A percentile compares a stretch with the other conserved stretches of the same genome.
Conservation (phyloP, 2,797 vertebrate species). For the Acrossocheilus wenchowensis region DNA sequence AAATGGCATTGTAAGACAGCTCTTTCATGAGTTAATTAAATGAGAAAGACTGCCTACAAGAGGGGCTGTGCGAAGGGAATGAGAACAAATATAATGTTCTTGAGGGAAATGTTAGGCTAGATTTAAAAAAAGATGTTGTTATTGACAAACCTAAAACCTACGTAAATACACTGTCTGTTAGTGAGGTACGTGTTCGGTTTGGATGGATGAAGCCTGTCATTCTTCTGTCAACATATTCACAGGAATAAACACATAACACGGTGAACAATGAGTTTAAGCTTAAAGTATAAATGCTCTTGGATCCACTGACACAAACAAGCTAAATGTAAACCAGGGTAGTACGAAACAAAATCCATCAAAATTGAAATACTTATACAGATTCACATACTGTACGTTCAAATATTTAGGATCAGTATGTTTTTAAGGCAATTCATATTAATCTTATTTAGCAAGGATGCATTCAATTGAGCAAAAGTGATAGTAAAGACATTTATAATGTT, state of each 20-base stretch:
- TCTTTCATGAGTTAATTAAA: slow-evolving; percentile 38
- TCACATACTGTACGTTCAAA: background rate
- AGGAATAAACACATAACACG: background rate
- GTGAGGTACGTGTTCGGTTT: background rate
- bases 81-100: slow-evolving; percentile 14
- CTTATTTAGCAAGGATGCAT: background rate
- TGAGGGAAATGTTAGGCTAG: background rate
- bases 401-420: background rate
- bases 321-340: background rate
- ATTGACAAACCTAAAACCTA: background rate
- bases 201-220: slow-evolving; percentile 7
- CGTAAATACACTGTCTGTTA: background rate
- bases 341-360: background rate
- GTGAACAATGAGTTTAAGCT: background rate
- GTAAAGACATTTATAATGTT: background rate
- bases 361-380: background rate
- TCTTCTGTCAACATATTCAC: slow-evolving; percentile 3
- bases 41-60: slow-evolving; percentile 5
- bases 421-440: background rate
- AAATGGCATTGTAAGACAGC: slow-evolving; percentile 40
- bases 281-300: background rate
- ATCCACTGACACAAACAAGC: background rate
- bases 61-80: background rate
- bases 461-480: background rate
- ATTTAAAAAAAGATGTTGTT: background rate